A percentile compares a stretch with the other conserved stretches of the same genome.
These are phyloP conservation scores for Drosophila tsacasi DNA, from an alignment of 1,140 invertebrate genomes.

Conservation along the genomic window DNA sequence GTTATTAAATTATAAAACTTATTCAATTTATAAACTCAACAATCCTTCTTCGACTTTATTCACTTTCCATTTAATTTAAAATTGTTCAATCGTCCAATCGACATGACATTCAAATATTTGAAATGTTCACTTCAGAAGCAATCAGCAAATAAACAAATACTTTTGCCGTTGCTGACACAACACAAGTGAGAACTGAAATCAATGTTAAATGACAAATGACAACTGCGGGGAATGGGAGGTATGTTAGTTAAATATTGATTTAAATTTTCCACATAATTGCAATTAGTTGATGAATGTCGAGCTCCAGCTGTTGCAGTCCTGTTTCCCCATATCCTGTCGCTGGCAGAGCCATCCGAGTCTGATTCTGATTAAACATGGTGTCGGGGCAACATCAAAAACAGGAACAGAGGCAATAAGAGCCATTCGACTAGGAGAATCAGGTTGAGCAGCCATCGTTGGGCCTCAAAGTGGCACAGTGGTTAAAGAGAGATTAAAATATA, in stretches of 20 bases:
- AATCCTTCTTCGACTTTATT: not conserved
- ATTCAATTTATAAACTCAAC: not conserved
- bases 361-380: constrained; percentile 58
- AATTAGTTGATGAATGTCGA: constrained; percentile 70
- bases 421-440: too few relatives aligned
- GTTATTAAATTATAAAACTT: not conserved
- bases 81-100: not conserved
- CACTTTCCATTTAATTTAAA: not conserved
- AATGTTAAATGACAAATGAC: constrained; percentile 58
- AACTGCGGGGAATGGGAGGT: constrained; percentile 19
- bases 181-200: constrained; percentile 49
- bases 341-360: constrained; percentile 15
- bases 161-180: constrained; percentile 22
- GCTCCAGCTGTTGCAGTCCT: constrained; percentile 46
- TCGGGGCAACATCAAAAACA: constrained; percentile 44
- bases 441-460: constrained; percentile 3
- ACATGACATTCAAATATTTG: constrained; percentile 10
- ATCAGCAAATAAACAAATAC: constrained; percentile 22
- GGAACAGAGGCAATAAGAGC: constrained; percentile 44
- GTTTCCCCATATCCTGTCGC: constrained; percentile 38
- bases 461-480: constrained; percentile 24
- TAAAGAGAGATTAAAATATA: too few relatives aligned
- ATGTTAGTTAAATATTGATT: constrained; percentile 72
- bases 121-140: constrained; percentile 18
- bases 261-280: constrained; percentile 77